Base-by-base conservation (phyloP, 2,797 vertebrate species). In the Cheirogaleus major region DNA sequence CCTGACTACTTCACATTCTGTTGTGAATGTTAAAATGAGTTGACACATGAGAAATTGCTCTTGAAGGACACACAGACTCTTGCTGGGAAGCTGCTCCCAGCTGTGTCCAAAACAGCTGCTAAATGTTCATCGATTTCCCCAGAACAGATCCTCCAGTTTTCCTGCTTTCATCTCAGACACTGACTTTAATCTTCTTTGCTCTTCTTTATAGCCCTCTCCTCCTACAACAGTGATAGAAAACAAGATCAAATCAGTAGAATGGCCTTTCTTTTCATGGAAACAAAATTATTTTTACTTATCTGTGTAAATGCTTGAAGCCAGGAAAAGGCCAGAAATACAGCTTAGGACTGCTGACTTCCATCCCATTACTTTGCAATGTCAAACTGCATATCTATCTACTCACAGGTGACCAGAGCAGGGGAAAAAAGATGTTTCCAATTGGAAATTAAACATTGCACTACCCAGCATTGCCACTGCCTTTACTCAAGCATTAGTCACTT, bases 41-140 rank as follows among this genome's bases (percentile, higher is more conserved):
- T 86, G 45, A 82, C 78, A 85, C 75, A 45, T 84, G 43, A 91
- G 52, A 91, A 93, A 83, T 12, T 86, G 30, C n/a, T 92, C 87
- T 89, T 93, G 80, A 83, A 96, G 69, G 55, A 89, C 59, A 55
- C 32, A 85, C 32, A 89, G 69, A 79, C 50, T 70, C 50, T 70
- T 63, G 22, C 63, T 93, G 35, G 75, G 79, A 94, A 93, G n/a
- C 59, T 96, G 79, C 22, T 83, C 69, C 63, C 82, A 91, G 73
- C 63, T 93, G n/a, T 38, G 95, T 88, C 61, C 63, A 55, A 70
- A 86, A 79, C 8, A 79, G 57, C 67, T 63, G 41, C 35, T 96
- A 91, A 93, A 80, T 80, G 80, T 89, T 83, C 92, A 95, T 88
- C 0, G 30, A 91, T 86, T 91, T 93, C 57, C 32, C 70, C 32